Evolutionary conservation across 2,113 vertebrate genomes (phyloP).

Genomic region (Rhineura floridana): DNA sequence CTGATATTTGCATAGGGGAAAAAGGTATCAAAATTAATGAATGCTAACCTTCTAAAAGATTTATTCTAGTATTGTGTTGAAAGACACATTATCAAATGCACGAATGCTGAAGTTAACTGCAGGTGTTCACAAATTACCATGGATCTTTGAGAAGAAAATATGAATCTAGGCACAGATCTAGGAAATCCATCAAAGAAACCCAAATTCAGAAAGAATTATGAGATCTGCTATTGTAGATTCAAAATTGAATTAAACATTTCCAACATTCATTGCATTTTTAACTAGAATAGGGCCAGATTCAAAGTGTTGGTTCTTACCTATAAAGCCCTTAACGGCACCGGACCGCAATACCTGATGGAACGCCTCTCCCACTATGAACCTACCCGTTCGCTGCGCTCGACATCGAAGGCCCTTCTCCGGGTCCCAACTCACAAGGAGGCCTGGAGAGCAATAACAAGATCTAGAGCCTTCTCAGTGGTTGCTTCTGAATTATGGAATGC

Average conservation of each 20-base stretch:
- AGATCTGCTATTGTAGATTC: background rate
- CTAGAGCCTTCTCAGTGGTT: no score
- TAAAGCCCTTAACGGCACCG: no score
- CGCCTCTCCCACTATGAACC: no score
- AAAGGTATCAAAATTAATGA: background rate
- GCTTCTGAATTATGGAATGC: no score
- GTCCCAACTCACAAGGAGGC: no score
- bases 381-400: no score
- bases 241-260: background rate
- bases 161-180: background rate
- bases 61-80: background rate
- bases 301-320: no score
- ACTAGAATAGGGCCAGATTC: no score
- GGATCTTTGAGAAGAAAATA: background rate
- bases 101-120: background rate
- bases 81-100: background rate
- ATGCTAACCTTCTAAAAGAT: background rate
- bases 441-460: no score
- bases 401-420: no score
- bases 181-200: no score
- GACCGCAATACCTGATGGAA: no score
- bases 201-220: background rate
- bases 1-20: constrained; percentile 40
- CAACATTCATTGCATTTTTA: background rate
- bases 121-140: background rate